phyloP scores from a whole-genome alignment of 2,113 vertebrate species.

The Elaphurus davidianus region DNA sequence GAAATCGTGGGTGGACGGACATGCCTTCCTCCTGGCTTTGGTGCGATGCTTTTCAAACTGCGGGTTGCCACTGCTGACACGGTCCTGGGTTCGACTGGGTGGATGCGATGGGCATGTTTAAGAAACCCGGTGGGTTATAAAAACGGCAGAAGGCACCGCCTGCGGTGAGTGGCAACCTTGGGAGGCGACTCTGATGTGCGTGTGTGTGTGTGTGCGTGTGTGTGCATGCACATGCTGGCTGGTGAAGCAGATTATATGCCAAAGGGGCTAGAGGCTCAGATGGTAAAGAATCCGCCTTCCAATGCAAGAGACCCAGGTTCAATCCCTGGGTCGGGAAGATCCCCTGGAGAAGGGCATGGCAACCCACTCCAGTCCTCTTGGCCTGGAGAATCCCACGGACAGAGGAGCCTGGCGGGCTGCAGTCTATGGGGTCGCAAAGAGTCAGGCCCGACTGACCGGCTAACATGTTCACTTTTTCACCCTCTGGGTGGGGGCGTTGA shows the following conservation, averaged over 20 bases:
- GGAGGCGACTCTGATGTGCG: not conserved
- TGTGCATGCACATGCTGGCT: not conserved
- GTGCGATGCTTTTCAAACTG: not conserved
- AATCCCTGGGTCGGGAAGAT: not conserved
- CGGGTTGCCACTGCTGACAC: accelerated
- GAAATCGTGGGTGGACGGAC: accelerated
- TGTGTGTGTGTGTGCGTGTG: too few species aligned
- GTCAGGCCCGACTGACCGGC: too few species aligned
- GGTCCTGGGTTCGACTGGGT: accelerated
- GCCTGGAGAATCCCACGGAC: too few species aligned
- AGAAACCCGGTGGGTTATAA: not conserved
- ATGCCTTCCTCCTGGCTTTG: accelerated
- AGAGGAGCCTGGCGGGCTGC: too few species aligned
- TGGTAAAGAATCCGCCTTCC: not conserved
- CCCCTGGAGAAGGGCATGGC: not conserved
- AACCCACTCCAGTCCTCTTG: too few species aligned
- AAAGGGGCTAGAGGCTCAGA: not conserved
- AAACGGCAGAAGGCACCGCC: accelerated
- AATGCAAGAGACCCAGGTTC: not conserved
- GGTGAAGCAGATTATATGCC: not conserved
- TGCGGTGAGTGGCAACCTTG: not conserved
- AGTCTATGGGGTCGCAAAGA: too few species aligned
- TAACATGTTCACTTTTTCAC: too few species aligned
- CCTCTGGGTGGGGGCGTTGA: too few species aligned
- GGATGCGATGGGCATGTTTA: accelerated